Evolutionary conservation across 2,888 invertebrate species (phyloP), one percentile per base, ranked within the genome.

Genomic region (Epinotia brunnichana): DNA sequence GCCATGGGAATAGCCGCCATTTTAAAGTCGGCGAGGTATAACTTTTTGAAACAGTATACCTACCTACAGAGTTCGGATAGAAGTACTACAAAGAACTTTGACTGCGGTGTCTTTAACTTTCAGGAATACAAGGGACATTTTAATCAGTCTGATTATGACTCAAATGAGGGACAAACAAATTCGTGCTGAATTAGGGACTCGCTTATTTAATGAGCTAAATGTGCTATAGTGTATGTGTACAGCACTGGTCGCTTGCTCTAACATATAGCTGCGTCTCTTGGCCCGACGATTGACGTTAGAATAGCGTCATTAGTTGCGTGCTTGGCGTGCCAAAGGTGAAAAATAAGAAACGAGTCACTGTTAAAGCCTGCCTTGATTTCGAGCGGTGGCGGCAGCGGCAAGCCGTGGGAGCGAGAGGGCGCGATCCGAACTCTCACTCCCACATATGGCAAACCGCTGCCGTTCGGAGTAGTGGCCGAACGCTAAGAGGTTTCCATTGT

Each of bases 291-390:
- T 53, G 35, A 19, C 9, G 15, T 41, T 60, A 48, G 21, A 59
- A 17, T 59, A 64, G 19, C 66, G 70, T 77, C 68, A 80, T 81
- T 77, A 76, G 74, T 81, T 77, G 75, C 79, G 77, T 79, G 79
- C 80, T 79, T 79, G 79, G 81, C 78, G 85, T 87, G 86, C 86
- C 86, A 87, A 87, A 87, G 73, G 82, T 77, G 77, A 77, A 15
- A n/a, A 19, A 54, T 74, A 73, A 70, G 17, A 3, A n/a, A 13
- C 17, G 48, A 24, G 24, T 61, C 61, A 61, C 44, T 61, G 15
- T 24, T 44, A 24, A 48, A 29, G 48, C 15, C 24, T 35, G 35
- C 35, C 35, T 9, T 3, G 35, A 35, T 9, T 35, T 35, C 35
- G 35, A 35, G 0, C 35, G 29, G n/a, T n/a, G n/a, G n/a, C n/a